Conservation (phyloP, 2,888 invertebrate species). For the Acronicta leporina region DNA sequence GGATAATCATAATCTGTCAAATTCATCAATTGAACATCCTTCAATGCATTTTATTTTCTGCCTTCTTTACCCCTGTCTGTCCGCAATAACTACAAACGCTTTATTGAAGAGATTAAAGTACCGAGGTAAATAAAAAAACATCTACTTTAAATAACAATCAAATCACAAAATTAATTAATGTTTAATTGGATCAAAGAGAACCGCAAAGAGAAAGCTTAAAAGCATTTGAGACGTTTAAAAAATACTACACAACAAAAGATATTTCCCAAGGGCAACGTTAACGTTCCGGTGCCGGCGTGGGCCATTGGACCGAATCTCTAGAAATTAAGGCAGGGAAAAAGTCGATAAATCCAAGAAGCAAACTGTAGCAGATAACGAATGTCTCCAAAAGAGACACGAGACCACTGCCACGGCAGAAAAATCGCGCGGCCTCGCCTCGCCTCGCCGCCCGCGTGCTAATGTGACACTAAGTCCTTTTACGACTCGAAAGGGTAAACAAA, state of each 20-base stretch:
- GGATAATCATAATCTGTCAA: too few relatives aligned
- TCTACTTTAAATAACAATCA: background rate
- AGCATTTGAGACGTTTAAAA: slow-evolving; percentile 76
- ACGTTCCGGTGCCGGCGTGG: slow-evolving; percentile 84
- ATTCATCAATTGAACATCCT: too few relatives aligned
- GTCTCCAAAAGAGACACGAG: slow-evolving; percentile 67
- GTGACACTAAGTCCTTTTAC: slow-evolving; percentile 70
- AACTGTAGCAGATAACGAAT: slow-evolving; percentile 81
- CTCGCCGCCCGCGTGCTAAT: slow-evolving; percentile 61
- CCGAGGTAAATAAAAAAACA: too few relatives aligned
- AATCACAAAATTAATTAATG: slow-evolving; percentile 23
- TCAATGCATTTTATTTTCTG: too few relatives aligned
- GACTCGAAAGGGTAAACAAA: slow-evolving; percentile 66
- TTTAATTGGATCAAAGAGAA: slow-evolving; percentile 53
- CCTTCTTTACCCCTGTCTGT: too few relatives aligned
- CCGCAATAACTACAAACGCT: too few relatives aligned
- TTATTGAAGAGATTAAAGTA: too few relatives aligned
- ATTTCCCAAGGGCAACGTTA: slow-evolving; percentile 86
- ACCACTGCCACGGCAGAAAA: slow-evolving; percentile 51
- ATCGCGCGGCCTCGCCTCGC: slow-evolving; percentile 55
- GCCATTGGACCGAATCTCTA: slow-evolving; percentile 87
- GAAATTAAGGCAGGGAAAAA: slow-evolving; percentile 86
- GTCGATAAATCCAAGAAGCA: slow-evolving; percentile 85
- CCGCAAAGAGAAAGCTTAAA: slow-evolving; percentile 49
- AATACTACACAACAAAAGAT: slow-evolving; percentile 82